These are phyloP conservation scores for Nasonia vitripennis DNA, from an alignment of 1,140 invertebrate species.

Conservation along the genomic window DNA sequence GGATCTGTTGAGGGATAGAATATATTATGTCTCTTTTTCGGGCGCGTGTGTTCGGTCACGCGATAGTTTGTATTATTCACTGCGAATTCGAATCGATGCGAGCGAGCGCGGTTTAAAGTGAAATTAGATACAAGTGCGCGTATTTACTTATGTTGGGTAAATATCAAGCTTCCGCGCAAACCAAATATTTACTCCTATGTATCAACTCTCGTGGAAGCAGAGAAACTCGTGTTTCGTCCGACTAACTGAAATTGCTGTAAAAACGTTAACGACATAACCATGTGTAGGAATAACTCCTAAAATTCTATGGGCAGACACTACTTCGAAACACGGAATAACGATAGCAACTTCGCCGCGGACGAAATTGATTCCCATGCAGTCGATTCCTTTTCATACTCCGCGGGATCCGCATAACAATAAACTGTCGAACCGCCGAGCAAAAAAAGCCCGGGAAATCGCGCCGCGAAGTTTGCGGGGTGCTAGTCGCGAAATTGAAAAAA, in stretches of 20 bases:
- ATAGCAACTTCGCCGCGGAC: neutral
- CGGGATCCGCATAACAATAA: neutral
- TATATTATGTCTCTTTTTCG: neutral
- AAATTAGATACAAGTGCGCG: neutral
- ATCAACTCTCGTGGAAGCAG: neutral
- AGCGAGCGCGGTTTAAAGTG: neutral
- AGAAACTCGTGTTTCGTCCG: neutral
- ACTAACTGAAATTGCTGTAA: neutral
- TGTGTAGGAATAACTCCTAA: neutral
- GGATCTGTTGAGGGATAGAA: neutral
- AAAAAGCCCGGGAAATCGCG: neutral
- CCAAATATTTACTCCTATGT: too few species aligned
- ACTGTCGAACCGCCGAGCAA: neutral
- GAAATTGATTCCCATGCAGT: neutral
- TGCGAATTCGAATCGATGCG: too few species aligned
- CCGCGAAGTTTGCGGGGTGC: neutral
- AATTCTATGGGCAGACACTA: neutral
- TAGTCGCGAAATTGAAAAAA: neutral
- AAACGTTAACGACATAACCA: neutral
- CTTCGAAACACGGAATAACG: neutral
- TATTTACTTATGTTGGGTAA: neutral
- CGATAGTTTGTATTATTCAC: neutral
- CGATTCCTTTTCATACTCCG: neutral
- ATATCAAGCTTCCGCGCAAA: neutral
- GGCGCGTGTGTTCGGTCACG: neutral